phyloP scores from a whole-genome alignment of 2,888 invertebrate genomes.

The Protophormia terraenovae region DNA sequence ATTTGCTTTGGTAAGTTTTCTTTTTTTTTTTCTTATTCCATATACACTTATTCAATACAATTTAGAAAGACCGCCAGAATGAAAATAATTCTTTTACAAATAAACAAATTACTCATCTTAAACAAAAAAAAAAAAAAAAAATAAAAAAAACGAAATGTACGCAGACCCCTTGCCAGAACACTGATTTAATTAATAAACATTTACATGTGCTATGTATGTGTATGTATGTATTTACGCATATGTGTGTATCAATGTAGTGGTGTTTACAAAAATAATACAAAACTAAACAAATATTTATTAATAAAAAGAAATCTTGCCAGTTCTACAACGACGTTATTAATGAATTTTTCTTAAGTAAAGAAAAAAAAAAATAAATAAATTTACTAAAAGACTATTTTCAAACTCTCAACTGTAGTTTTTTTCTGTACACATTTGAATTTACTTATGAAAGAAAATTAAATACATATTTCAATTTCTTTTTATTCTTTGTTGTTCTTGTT shows the following conservation, averaged over 20 bases:
- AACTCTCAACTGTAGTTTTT: slow-evolving; percentile 30
- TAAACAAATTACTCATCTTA: slow-evolving; percentile 66
- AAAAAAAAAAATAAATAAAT: no score
- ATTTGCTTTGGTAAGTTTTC: slow-evolving; percentile 62
- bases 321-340: no score
- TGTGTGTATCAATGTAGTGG: slow-evolving; percentile 1
- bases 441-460: slow-evolving; percentile 47
- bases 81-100: slow-evolving; percentile 49
- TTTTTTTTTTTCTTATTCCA: neutral
- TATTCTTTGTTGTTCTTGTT: slow-evolving; percentile 47
- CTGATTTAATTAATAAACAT: slow-evolving; percentile 51
- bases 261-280: slow-evolving; percentile 43
- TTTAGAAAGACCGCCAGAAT: slow-evolving; percentile 62
- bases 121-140: slow-evolving; percentile 4
- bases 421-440: neutral
- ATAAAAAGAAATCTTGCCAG: slow-evolving; percentile 22
- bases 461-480: slow-evolving; percentile 20
- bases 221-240: neutral
- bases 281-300: slow-evolving; percentile 36
- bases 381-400: slow-evolving; percentile 15
- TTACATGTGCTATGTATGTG: neutral
- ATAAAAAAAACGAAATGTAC: neutral
- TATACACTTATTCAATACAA: slow-evolving; percentile 26
- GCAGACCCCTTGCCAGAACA: slow-evolving; percentile 36
- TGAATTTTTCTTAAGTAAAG: no score